Base-by-base conservation (phyloP, 2,888 invertebrate species). In the Epirrita christyi region DNA sequence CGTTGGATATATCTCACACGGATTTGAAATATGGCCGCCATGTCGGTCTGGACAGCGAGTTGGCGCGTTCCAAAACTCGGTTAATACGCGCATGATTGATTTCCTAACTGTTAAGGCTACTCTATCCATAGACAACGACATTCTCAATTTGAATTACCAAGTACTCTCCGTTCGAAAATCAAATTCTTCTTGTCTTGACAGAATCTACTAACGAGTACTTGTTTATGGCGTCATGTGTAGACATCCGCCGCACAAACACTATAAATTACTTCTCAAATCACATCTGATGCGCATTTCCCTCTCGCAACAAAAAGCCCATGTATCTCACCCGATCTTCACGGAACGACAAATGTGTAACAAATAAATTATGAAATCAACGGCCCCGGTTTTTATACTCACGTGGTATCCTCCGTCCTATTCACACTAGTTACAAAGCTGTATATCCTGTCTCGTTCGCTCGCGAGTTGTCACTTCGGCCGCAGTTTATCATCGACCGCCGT, bases 331-430 rank as follows among this genome's bases (percentile, higher is more conserved):
- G 85, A 90, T 91, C 91, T 91, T 91, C 91, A 91, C 88, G 92
- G 86, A 85, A 90, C 91, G 91, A 91, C 91, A 90, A 91, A 92
- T 91, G 88, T 90, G 90, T 90, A 86, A 91, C 91, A 91, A 89
- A 92, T 92, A 92, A 92, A 92, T 92, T 92, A 91, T 90, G 83
- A 90, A 91, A 91, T 90, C 91, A 91, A 90, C 89, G 82, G 83
- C 76, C 78, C 70, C 77, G 68, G 82, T 91, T 92, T 91, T 92
- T 91, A 89, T 88, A 85, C 80, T 80, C 80, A 75, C 75, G 78
- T 77, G 80, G 78, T 73, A 72, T 68, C 60, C 63, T 68, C 68
- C 62, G 62, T 85, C 85, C 69, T 72, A 61, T 67, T 88, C 75
- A 29, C 68, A 52, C 85, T 54, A 45, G 52, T 63, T 46, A 55